Evolutionary conservation across 2,113 vertebrate genomes (phyloP), one percentile per base, ranked within the genome.

Genomic region (Ciconia maguari): DNA sequence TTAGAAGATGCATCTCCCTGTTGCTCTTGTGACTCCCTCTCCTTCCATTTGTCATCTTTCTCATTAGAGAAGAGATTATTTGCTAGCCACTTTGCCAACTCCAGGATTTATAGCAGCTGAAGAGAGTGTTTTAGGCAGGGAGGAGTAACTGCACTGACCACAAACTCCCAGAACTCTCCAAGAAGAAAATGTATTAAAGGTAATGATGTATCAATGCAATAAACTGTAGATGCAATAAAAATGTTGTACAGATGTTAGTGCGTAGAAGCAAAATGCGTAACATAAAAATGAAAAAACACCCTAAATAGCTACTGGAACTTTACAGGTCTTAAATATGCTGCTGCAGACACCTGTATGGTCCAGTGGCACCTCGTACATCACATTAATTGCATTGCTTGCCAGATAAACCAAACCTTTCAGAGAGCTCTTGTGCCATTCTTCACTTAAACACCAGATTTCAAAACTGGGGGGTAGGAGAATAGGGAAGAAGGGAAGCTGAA

Each of bases 281-380:
- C n/a, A 58, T 57, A 34, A 90, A 85, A 94, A 91, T n/a, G 21
- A 41, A 36, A 72, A 86, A 69, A 69, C 54, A 0, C 0, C 22
- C n/a, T 51, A 38, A 84, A 90, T 69, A 93, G 34, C 85, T 92
- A 83, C 62, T 92, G 79, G 82, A 83, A 83, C 55, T 72, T 93
- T 57, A 77, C 62, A 90, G n/a, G 11, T 77, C 79, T 88, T 94
- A 60, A 88, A 30, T 80, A 74, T n/a, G 34, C 58, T 83, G 41
- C 48, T 80, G n/a, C 62, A 88, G 71, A 83, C 36, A 90, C 57
- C 54, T 52, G 44, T 51, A 27, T n/a, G 13, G 29, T 71, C 44
- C 54, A 83, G 68, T 51, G 54, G 32, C 60, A 94, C 42, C 20
- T 71, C 4, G 0, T 83, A 42, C 52, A 68, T 88, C 92, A 87